phyloP scores from a whole-genome alignment of 2,113 vertebrate genomes.

The Pycnonotus jocosus region DNA sequence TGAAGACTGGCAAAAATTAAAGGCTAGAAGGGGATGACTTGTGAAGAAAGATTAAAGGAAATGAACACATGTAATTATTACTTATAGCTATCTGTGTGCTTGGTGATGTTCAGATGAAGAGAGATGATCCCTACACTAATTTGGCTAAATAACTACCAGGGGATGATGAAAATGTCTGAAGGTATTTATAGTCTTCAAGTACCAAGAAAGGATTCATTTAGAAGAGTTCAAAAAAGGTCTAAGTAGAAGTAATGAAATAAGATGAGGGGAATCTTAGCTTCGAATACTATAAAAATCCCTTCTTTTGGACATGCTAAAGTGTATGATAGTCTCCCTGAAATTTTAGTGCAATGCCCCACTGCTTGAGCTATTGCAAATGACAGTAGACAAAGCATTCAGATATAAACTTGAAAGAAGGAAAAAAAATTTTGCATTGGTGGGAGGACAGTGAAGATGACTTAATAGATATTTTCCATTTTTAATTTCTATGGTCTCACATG shows the following conservation, averaged over 20 bases:
- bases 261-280: conserved; percentile 6
- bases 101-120: conserved; percentile 13
- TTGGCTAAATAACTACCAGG: conserved; percentile 46
- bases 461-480: not conserved
- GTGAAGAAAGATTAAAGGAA: conserved; percentile 59
- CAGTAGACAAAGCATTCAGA: not conserved
- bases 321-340: not conserved
- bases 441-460: not conserved
- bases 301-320: not conserved
- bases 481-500: conserved; percentile 10
- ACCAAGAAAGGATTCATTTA: conserved; percentile 30
- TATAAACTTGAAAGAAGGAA: not conserved
- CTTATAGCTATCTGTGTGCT: conserved; percentile 24
- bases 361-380: not conserved
- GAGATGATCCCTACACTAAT: conserved; percentile 40
- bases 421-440: not conserved
- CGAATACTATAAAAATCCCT: not conserved
- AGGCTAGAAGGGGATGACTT: conserved; percentile 38
- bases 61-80: conserved; percentile 45
- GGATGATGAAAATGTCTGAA: conserved; percentile 34
- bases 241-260: conserved; percentile 39
- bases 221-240: conserved; percentile 6
- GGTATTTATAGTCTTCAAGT: conserved; percentile 42
- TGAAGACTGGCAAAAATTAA: conserved; percentile 31
- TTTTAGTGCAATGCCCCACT: not conserved